Evolutionary conservation across 2,113 vertebrate genomes (phyloP).

Genomic region (Meles meles): DNA sequence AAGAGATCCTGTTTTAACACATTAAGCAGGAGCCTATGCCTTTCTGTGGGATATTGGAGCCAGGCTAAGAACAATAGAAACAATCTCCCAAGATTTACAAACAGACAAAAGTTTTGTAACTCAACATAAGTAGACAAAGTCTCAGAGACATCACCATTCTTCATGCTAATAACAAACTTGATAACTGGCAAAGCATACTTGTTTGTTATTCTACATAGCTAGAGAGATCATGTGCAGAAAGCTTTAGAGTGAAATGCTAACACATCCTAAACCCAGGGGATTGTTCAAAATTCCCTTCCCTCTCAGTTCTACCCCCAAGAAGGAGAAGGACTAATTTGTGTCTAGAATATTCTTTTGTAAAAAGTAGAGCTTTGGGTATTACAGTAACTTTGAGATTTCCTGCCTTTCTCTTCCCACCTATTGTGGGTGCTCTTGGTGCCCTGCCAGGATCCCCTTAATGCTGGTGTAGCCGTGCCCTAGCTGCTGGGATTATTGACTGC

Average conservation of each 20-base stretch:
- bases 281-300: not conserved
- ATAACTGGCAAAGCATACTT: not conserved
- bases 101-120: not conserved
- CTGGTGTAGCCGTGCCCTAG: too few relatives aligned
- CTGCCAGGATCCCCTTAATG: not conserved
- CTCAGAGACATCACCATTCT: not conserved
- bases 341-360: not conserved
- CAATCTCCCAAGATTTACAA: slow-evolving; percentile 30
- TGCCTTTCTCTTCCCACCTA: not conserved
- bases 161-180: slow-evolving; percentile 26
- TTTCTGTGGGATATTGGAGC: slow-evolving; percentile 21
- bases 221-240: not conserved
- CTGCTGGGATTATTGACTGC: not conserved
- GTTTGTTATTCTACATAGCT: not conserved
- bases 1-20: not conserved
- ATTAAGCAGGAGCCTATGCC: not conserved
- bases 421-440: not conserved
- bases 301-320: not conserved
- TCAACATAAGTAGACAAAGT: not conserved
- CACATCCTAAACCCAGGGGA: not conserved
- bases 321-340: not conserved
- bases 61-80: slow-evolving; percentile 21
- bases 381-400: not conserved
- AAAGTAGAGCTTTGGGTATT: not conserved
- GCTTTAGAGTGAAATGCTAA: not conserved